Percentiles rank a stretch among this genome's conserved stretches.
phyloP scores from a whole-genome alignment of 1,140 invertebrate genomes.

The Leptonema lineaticorne region DNA sequence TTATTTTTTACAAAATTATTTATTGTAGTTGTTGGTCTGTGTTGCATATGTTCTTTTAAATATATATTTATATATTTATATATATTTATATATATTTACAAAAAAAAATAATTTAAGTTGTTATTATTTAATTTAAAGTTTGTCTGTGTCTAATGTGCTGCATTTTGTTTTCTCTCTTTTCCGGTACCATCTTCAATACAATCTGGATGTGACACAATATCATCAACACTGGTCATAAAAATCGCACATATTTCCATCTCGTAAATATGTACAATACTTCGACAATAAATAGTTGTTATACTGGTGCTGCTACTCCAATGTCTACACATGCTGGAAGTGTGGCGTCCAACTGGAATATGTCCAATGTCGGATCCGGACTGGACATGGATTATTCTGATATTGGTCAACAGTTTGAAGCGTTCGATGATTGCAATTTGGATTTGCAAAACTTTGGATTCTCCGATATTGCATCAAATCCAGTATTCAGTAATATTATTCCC shows the following conservation, averaged over 20 bases:
- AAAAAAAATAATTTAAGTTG: neutral
- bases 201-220: neutral
- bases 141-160: slow-evolving; percentile 38
- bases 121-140: slow-evolving; percentile 13
- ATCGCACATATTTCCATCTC: neutral
- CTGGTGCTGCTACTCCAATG: slow-evolving; percentile 29
- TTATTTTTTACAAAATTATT: slow-evolving; percentile 6
- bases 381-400: slow-evolving; percentile 39
- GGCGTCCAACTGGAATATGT: slow-evolving; percentile 5
- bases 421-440: slow-evolving; percentile 38
- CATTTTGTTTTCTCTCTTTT: slow-evolving; percentile 38
- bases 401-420: slow-evolving; percentile 31
- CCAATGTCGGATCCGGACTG: neutral
- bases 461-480: neutral
- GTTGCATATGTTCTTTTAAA: slow-evolving; percentile 33
- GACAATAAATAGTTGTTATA: slow-evolving; percentile 21
- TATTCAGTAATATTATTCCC: neutral
- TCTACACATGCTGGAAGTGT: slow-evolving; percentile 24
- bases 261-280: neutral
- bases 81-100: too few relatives aligned
- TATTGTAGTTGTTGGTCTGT: slow-evolving; percentile 36
- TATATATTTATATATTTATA: too few relatives aligned
- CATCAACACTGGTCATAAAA: neutral
- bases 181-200: slow-evolving; percentile 27
- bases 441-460: slow-evolving; percentile 32